A percentile compares a stretch with the other conserved stretches of the same genome.
Evolutionary conservation across 2,797 vertebrate genomes (phyloP).

Genomic region (Buphagus erythrorhynchus): DNA sequence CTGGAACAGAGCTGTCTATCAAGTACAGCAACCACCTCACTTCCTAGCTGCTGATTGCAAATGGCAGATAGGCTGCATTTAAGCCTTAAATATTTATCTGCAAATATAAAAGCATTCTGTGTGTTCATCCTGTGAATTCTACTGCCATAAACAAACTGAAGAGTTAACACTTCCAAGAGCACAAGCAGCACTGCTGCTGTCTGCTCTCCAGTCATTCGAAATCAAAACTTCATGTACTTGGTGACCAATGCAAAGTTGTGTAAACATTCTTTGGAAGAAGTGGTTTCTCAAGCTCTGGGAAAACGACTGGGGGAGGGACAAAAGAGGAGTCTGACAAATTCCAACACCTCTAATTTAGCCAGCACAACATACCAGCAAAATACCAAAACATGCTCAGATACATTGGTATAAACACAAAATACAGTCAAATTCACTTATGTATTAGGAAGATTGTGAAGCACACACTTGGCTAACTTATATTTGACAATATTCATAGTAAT

Average conservation of each 20-base stretch:
- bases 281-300: constrained; percentile 34
- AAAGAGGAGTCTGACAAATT: constrained; percentile 18
- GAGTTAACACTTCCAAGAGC: background rate
- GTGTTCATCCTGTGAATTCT: background rate
- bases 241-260: background rate
- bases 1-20: background rate
- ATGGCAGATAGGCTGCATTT: background rate
- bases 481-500: constrained; percentile 24
- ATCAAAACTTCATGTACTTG: background rate
- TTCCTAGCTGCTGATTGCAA: background rate
- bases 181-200: background rate
- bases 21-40: background rate
- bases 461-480: background rate
- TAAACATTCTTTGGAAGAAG: constrained; percentile 48
- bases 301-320: background rate
- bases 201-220: background rate
- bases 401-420: background rate
- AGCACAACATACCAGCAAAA: background rate
- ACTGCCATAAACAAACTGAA: background rate
- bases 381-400: background rate
- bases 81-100: background rate
- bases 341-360: constrained; percentile 24
- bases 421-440: background rate
- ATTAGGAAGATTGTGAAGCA: background rate
- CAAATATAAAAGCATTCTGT: background rate